Base-by-base conservation (phyloP, 2,888 invertebrate genomes). In the Zelleria hepariella region DNA sequence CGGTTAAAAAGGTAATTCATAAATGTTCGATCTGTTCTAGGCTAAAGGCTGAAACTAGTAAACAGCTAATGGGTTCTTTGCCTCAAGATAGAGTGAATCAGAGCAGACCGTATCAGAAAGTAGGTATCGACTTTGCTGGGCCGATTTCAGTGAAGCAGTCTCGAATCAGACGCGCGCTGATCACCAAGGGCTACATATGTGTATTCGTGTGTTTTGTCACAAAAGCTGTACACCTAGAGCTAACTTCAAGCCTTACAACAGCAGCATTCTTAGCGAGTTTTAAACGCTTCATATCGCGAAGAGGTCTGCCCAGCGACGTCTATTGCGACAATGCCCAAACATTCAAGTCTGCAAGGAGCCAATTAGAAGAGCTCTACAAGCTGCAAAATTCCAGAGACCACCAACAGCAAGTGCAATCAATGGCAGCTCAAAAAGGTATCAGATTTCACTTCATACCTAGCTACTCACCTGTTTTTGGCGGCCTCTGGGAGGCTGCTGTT, bases 1-100 rank as follows among this genome's bases (percentile, higher is more conserved):
- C 59, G 53, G 54, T 67, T 4, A 67, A 66, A 60, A 65, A 64
- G 10, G 4, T 65, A 20, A 58, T 58, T 20, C 58, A 63, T 25
- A 64, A 64, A 59, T 67, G 66, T 60, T 7, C 64, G 6, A 59
- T 24, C 5, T 66, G 67, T 63, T 64, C 62, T 27, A 64, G 63
- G 55, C 52, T 63, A 2, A 66, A 63, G 21, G 64, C 62, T 1
- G 24, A 27, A 5, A 27, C 60, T 20, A 55, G 61, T 7, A 61
- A 61, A 7, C 65, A 66, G 56, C 58, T 66, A 8, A 64, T 65
- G 63, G 65, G 65, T 2, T 61, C 61, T 8, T 58, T 65, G 52
- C 62, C 62, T 6, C 57, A 57, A 6, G 58, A 61, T 24, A 53
- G 62, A 24, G 62, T 64, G 0, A 63, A 51, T 32, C 53, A 59